phyloP scores from a whole-genome alignment of 2,797 vertebrate species.

The Enteromius argenteus region DNA sequence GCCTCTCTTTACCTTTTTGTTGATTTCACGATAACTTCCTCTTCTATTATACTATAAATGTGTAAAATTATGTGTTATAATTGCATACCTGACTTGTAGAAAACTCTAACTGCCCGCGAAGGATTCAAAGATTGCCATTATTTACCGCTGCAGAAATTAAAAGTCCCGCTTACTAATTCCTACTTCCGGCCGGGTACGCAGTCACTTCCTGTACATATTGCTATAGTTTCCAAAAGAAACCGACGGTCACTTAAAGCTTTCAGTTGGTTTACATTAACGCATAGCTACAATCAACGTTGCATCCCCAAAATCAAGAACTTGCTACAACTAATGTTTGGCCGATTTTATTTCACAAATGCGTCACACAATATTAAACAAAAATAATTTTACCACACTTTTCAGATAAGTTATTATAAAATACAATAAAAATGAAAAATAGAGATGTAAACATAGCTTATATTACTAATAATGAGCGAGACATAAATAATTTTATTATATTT shows the following conservation, averaged over 20 bases:
- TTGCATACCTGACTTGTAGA: neutral
- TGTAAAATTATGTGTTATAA: neutral
- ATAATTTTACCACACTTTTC: neutral
- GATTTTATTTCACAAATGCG: slow-evolving; percentile 24
- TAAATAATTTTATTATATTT: neutral
- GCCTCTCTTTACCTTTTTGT: neutral
- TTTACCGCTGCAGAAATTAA: slow-evolving; percentile 38
- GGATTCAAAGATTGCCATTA: slow-evolving; percentile 3
- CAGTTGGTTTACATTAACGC: neutral
- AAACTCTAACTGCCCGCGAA: neutral
- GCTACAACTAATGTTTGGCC: neutral
- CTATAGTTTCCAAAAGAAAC: neutral
- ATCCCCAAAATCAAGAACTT: neutral
- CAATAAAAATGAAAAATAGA: neutral
- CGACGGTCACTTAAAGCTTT: neutral
- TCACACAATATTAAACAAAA: slow-evolving; percentile 21
- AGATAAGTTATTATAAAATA: neutral
- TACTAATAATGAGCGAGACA: neutral
- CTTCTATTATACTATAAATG: neutral
- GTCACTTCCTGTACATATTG: neutral
- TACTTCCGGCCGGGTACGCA: neutral
- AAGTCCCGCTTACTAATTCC: slow-evolving; percentile 38
- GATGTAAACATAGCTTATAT: neutral
- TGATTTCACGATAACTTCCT: neutral
- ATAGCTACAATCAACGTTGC: neutral